phyloP scores from a whole-genome alignment of 2,797 vertebrate genomes.

The Pygocentrus nattereri region DNA sequence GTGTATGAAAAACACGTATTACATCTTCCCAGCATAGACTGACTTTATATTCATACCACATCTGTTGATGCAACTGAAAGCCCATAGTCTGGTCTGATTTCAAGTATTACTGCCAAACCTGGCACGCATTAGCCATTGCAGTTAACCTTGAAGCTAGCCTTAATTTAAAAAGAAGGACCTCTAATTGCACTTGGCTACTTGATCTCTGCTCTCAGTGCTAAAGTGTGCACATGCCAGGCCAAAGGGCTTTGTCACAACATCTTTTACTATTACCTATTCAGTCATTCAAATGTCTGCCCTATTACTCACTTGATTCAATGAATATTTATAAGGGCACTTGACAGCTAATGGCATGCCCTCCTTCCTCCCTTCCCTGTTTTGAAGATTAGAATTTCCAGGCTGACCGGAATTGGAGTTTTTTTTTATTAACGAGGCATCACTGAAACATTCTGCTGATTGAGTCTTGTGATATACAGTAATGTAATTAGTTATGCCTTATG shows the following conservation, averaged over 20 bases:
- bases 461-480: slow-evolving; percentile 24
- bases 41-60: neutral
- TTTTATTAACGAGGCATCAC: slow-evolving; percentile 76
- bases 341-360: neutral
- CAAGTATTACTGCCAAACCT: neutral
- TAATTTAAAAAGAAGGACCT: slow-evolving; percentile 5
- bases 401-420: neutral
- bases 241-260: slow-evolving; percentile 4
- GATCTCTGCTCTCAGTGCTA: slow-evolving; percentile 1
- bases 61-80: neutral
- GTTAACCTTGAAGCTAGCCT: slow-evolving; percentile 23
- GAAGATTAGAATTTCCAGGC: neutral
- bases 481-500: slow-evolving; percentile 15
- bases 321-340: slow-evolving; percentile 24
- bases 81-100: neutral
- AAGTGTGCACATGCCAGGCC: neutral
- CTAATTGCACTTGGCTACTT: slow-evolving; percentile 14
- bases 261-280: neutral
- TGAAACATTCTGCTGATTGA: slow-evolving; percentile 85
- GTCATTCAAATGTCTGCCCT: neutral
- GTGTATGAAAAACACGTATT: neutral
- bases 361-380: neutral
- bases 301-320: slow-evolving; percentile 6
- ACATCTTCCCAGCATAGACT: neutral
- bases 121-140: neutral